These are phyloP conservation scores for Leptopilina syphax DNA, from an alignment of 2,888 invertebrate genomes.

Conservation along the genomic window DNA sequence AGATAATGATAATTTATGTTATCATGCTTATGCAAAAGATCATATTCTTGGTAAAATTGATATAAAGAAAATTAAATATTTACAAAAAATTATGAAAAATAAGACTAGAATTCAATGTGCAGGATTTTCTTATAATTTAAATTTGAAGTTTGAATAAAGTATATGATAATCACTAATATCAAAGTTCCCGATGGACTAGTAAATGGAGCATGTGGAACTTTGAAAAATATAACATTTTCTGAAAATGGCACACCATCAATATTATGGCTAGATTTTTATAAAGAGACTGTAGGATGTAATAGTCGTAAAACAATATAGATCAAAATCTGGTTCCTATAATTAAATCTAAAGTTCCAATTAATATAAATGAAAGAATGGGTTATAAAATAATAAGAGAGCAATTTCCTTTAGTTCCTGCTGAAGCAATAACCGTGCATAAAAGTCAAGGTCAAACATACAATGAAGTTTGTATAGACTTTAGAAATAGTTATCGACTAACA, in stretches of 20 bases:
- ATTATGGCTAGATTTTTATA: constrained; percentile 27
- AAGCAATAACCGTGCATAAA: constrained; percentile 50
- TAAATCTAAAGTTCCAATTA: not conserved
- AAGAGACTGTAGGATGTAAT: constrained; percentile 22
- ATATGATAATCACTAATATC: constrained; percentile 52
- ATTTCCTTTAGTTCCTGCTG: constrained; percentile 47
- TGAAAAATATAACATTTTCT: constrained; percentile 36
- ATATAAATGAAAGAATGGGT: not conserved
- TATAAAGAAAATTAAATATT: not conserved
- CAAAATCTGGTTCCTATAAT: constrained; percentile 41
- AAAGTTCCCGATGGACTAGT: constrained; percentile 48
- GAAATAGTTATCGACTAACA: not conserved
- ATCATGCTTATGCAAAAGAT: not conserved
- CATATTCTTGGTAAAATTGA: not conserved
- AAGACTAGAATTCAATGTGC: constrained; percentile 47
- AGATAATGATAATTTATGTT: not conserved
- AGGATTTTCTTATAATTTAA: constrained; percentile 55
- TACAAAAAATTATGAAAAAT: not conserved
- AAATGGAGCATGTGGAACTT: constrained; percentile 43
- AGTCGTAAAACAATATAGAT: not conserved
- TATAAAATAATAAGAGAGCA: constrained; percentile 42
- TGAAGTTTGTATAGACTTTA: not conserved
- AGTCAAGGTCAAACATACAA: constrained; percentile 44
- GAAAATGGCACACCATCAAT: not conserved
- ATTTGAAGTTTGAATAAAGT: constrained; percentile 59